Evolutionary conservation across 2,888 invertebrate genomes (phyloP), one percentile per base, ranked within the genome.

Genomic region (Venusia cambrica): DNA sequence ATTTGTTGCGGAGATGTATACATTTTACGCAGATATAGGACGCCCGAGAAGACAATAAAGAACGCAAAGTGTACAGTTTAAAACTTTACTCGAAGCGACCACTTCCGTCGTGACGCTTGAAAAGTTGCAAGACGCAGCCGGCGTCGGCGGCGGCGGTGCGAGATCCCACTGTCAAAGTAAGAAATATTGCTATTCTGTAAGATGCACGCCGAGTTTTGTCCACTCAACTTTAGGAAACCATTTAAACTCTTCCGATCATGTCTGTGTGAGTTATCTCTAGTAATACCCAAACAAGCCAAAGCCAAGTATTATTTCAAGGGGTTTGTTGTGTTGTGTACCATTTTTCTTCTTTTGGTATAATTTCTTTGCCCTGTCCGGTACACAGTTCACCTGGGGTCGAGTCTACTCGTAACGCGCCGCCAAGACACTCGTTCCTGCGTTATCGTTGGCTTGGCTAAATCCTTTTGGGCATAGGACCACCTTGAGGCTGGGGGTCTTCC

Each of bases 61-160:
- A 76, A 78, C 66, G 67, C 66, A 73, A 78, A 81, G 75, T 75
- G 79, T 71, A 67, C 69, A 75, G 75, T 80, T 83, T 76, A 69
- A 83, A 83, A 83, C 64, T 83, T 80, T 73, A 64, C 60, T 54
- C 64, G 57, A 69, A 53, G 63, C 66, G 73, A 71, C 73, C 69
- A 75, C 69, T 51, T 73, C 48, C 52, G 63, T 55, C 50, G 69
- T 69, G 65, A 62, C 70, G 72, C 71, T 65, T 64, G 56, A 55
- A 74, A 83, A 83, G 74, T 85, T 80, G 67, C 62, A 67, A 74
- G 74, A 71, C 62, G 68, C 56, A 66, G 71, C 67, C 65, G 70
- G 65, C 62, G 68, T 62, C 62, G 46, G 55, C 47, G 51, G 53
- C 51, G 50, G 46, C 47, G 48, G 44, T 47, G 51, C 52, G 57